Percentiles rank a stretch among this genome's conserved stretches.
Evolutionary conservation across 1,140 invertebrate genomes (phyloP).

Genomic region (Conus betulinus): DNA sequence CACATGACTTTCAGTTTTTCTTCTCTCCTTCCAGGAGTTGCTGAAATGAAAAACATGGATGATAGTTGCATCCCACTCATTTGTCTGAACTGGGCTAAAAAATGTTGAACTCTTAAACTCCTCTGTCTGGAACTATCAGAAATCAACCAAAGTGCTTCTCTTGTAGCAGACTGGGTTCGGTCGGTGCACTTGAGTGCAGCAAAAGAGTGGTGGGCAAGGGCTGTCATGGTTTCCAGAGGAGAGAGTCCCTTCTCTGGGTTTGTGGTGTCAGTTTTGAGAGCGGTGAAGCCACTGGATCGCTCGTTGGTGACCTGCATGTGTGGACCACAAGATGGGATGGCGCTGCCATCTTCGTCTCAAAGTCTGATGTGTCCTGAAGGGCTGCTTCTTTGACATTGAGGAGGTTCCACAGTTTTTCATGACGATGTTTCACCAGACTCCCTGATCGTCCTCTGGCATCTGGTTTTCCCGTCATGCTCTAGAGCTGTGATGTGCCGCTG

Average conservation of each 20-base stretch:
- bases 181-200: not conserved
- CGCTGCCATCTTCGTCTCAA: not conserved
- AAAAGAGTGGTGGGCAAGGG: too few relatives aligned
- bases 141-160: not conserved
- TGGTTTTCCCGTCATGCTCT: not conserved
- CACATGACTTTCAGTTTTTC: not conserved
- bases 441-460: not conserved
- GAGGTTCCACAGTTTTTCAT: not conserved
- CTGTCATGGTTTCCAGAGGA: not conserved
- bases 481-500: not conserved
- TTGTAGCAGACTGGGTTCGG: not conserved
- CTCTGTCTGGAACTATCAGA: constrained; percentile 14
- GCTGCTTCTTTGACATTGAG: not conserved
- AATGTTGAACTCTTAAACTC: not conserved
- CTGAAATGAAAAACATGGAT: not conserved
- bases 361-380: constrained; percentile 3
- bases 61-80: not conserved
- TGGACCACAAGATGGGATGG: not conserved
- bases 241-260: constrained; percentile 4
- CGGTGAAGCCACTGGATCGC: not conserved
- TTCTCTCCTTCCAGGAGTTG: not conserved
- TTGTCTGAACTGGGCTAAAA: not conserved
- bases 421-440: not conserved
- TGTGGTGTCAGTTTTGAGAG: not conserved
- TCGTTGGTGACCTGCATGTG: not conserved